These are phyloP conservation scores for Pseudomyrmex flavicornis DNA, from an alignment of 1,140 invertebrate species.

Conservation along the genomic window DNA sequence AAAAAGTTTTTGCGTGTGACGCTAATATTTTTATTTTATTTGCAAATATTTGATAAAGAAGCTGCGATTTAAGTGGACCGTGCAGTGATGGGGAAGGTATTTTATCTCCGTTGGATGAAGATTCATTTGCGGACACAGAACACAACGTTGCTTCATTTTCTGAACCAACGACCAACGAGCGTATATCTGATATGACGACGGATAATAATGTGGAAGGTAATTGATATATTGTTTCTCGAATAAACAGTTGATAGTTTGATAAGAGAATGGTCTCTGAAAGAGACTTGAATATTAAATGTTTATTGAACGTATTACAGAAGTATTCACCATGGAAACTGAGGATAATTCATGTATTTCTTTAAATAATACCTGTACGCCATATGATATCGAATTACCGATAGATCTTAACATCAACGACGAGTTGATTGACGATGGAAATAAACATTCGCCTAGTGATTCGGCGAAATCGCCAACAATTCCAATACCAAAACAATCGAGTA, in stretches of 20 bases:
- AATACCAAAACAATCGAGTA: slow-evolving; percentile 85
- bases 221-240: background rate
- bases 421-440: slow-evolving; percentile 74
- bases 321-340: slow-evolving; percentile 88
- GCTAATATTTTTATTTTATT: slow-evolving; percentile 16
- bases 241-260: background rate
- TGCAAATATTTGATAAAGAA: slow-evolving; percentile 69
- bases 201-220: slow-evolving; percentile 79
- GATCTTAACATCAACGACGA: slow-evolving; percentile 80
- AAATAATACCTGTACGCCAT: slow-evolving; percentile 53
- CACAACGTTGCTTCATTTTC: slow-evolving; percentile 77
- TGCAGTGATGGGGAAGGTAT: slow-evolving; percentile 85
- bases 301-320: slow-evolving; percentile 75
- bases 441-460: slow-evolving; percentile 74
- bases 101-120: slow-evolving; percentile 88
- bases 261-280: background rate
- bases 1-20: too few relatives aligned
- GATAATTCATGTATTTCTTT: slow-evolving; percentile 73
- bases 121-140: slow-evolving; percentile 86
- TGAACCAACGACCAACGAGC: slow-evolving; percentile 51
- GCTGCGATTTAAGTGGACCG: slow-evolving; percentile 81
- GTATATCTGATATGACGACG: slow-evolving; percentile 39
- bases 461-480: slow-evolving; percentile 87
- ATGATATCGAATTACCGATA: slow-evolving; percentile 74
- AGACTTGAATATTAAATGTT: slow-evolving; percentile 18